Base-by-base conservation (phyloP, 1,140 invertebrate species). In the Apis cerana region DNA sequence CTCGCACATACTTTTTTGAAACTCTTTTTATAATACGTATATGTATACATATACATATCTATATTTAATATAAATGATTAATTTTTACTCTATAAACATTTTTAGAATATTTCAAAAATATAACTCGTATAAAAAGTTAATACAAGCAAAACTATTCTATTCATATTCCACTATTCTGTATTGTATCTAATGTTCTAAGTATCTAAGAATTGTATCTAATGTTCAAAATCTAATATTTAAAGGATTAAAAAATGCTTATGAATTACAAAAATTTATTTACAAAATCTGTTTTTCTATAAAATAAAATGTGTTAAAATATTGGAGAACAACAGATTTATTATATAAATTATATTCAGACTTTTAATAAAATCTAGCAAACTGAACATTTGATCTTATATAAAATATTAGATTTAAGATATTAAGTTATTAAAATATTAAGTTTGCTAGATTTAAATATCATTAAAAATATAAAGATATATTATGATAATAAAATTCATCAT, bases 261-360 rank as follows among this genome's bases (percentile, higher is more conserved):
- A 13, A 27, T 62, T 12, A 59, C 21, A 62, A 62, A 62, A 23
- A 27, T 27, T 13, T 62, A 62, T 62, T 17, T 15, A 62, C 27
- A 62, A 27, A 62, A 62, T 43, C 33, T 43, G 33, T 43, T 43
- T 62, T 62, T 62, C n/a, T 27, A 8, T 48, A 33, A 48, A 13
- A 48, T 48, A 62, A 54, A 8, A 76, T 54, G 67, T 67, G 27
- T 64, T 23, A 0, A 64, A 69, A 67, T 58, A 27, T 52, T n/a
- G 11, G 7, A 8, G 27, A 11, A 23, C 67, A 77, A 67, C 62
- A 61, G 21, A 43, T 67, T 10, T 33, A 10, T 79, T 48, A 17
- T 62, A 71, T 52, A 71, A 62, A 79, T 54, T 71, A 72, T 56
- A 56, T 65, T 54, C 67, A 79, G 43, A n/a, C 43, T 72, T 71